Evolutionary conservation across 2,797 vertebrate genomes (phyloP).

Genomic region (Pantherophis vulpinus): DNA sequence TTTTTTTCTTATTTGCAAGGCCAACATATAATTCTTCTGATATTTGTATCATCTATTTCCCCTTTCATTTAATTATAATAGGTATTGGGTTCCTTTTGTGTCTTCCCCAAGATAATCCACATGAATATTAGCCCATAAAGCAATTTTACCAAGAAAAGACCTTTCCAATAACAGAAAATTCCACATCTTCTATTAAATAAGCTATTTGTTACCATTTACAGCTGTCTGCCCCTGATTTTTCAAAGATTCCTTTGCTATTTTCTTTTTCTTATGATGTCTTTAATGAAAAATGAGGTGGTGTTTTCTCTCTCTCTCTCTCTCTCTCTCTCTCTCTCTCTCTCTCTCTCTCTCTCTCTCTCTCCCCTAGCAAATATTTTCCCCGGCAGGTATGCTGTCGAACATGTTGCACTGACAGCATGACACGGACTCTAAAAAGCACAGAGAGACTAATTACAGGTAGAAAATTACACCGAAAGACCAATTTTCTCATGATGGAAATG

Average conservation of each 20-base stretch:
- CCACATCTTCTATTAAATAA: background rate
- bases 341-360: conserved; percentile 52
- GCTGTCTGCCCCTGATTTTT: conserved; percentile 37
- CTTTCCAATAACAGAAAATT: background rate
- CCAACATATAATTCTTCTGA: background rate
- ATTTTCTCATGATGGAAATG: conserved; percentile 66
- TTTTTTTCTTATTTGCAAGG: background rate
- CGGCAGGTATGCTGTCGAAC: conserved; percentile 71
- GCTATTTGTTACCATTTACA: conserved; percentile 30
- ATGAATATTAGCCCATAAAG: background rate
- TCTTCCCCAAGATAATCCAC: background rate
- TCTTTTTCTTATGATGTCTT: conserved; percentile 52
- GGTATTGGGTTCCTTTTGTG: background rate
- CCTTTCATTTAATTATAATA: background rate
- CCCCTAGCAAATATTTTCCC: conserved; percentile 56
- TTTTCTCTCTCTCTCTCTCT: conserved; percentile 63
- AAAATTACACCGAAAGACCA: conserved; percentile 68
- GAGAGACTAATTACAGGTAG: conserved; percentile 79
- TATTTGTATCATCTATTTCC: background rate
- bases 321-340: conserved; percentile 57
- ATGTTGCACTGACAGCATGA: conserved; percentile 72
- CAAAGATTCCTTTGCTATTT: conserved; percentile 44
- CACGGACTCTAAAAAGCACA: conserved; percentile 72
- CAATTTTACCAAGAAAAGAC: background rate
- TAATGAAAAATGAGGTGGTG: conserved; percentile 66